Conservation (phyloP, 2,797 vertebrate genomes). For the Sebastes minor region DNA sequence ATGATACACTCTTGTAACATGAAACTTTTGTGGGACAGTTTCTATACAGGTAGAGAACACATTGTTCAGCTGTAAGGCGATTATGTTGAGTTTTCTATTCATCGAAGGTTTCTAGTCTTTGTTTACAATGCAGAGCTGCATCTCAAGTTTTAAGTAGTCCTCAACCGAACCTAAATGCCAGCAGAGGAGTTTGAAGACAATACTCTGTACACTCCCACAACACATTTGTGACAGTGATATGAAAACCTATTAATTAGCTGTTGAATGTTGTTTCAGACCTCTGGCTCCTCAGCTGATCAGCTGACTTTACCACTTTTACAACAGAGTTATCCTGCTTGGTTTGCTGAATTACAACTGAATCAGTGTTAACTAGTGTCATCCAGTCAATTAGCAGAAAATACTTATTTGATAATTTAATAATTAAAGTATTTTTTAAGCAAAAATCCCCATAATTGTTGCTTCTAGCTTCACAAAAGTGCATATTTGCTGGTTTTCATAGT, state of each 20-base stretch:
- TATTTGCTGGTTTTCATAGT: not conserved
- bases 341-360: not conserved
- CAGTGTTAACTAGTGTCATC: not conserved
- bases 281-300: not conserved
- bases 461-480: not conserved
- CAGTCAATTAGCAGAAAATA: not conserved
- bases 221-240: not conserved
- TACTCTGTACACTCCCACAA: not conserved
- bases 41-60: not conserved
- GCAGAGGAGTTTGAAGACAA: not conserved
- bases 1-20: slow-evolving; percentile 61
- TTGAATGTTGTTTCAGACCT: not conserved
- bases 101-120: slow-evolving; percentile 1
- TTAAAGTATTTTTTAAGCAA: not conserved
- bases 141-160: not conserved
- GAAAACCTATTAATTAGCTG: not conserved
- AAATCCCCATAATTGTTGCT: not conserved
- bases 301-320: not conserved
- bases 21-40: slow-evolving; percentile 37
- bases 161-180: not conserved
- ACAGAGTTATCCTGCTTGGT: not conserved
- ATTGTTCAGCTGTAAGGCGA: slow-evolving; percentile 45
- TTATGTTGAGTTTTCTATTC: slow-evolving; percentile 27
- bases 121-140: not conserved
- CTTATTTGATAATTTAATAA: not conserved